Conservation (phyloP, 2,888 invertebrate species). For the Drosophila stalkeri region DNA sequence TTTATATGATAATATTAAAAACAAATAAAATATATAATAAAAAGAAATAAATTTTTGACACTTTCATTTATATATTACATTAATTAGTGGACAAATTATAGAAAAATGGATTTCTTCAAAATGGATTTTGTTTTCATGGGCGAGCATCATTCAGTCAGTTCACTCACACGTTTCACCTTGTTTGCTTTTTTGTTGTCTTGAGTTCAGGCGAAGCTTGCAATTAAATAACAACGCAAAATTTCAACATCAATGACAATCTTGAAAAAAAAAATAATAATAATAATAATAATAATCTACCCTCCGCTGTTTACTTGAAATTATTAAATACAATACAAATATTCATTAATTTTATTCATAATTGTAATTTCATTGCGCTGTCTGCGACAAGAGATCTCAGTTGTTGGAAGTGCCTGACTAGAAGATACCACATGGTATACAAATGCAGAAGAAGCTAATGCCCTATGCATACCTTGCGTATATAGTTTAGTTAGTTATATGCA, state of each 20-base stretch:
- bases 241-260: slow-evolving; percentile 9
- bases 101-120: no score
- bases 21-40: no score
- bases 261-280: background rate
- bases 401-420: background rate
- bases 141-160: background rate
- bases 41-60: no score
- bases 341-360: slow-evolving; percentile 5
- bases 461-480: no score
- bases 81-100: no score
- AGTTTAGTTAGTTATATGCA: background rate
- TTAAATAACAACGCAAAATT: background rate
- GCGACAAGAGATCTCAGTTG: background rate
- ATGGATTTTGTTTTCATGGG: background rate
- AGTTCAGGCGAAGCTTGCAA: background rate
- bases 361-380: background rate
- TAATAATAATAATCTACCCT: background rate
- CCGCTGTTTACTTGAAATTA: background rate
- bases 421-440: background rate
- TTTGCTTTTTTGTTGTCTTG: background rate
- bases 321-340: slow-evolving; percentile 8
- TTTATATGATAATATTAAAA: no score
- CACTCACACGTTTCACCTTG: background rate
- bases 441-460: background rate
- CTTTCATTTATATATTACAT: no score